Evolutionary conservation across 2,797 vertebrate species (phyloP), one percentile per base, ranked within the genome.

Genomic region (Sciurus carolinensis): DNA sequence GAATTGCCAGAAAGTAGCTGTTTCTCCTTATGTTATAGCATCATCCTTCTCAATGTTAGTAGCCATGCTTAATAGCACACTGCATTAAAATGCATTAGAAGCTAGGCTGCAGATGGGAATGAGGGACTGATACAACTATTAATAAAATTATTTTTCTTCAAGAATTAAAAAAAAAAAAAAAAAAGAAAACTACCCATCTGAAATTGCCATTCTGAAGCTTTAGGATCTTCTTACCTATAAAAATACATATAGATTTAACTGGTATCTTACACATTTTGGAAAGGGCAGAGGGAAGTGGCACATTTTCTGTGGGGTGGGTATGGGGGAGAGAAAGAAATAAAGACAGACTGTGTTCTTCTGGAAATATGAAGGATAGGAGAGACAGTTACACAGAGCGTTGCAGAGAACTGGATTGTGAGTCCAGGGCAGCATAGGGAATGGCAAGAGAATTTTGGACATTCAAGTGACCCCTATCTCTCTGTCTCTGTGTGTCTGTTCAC

Each of bases 111-210:
- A 62, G 52, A 54, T 89, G 30, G 26, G 69, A 72, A 85, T 71
- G 42, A 47, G 39, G 2, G 17, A 39, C 28, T 75, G 33, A 28
- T 28, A 26, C 13, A 64, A 15, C 52, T 66, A 52, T 5, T 1
- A 59, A 24, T 39, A 24, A 17, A 39, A 44, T 30, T 33, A 14
- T 20, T 33, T 36, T 20, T 54, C 71, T n/a, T 96, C 17, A 64
- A n/a, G 14, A 95, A 88, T 69, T 33, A 92, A 76, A 80, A 22
- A 80, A 22, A 39, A 36, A 92, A 76, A 80, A 22, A 80, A 91
- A 88, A 50, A 39, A 39, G 89, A 88, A 42, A 62, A 1, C 13
- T 50, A 2, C 33, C 26, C 17, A 18, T 66, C 67, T 77, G 33
- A 75, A 88, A 64, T 94, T 1, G 44, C 17, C 66, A n/a, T 75